phyloP scores from a whole-genome alignment of 2,113 vertebrate genomes.

The Pseudorectes ferrugineus region DNA sequence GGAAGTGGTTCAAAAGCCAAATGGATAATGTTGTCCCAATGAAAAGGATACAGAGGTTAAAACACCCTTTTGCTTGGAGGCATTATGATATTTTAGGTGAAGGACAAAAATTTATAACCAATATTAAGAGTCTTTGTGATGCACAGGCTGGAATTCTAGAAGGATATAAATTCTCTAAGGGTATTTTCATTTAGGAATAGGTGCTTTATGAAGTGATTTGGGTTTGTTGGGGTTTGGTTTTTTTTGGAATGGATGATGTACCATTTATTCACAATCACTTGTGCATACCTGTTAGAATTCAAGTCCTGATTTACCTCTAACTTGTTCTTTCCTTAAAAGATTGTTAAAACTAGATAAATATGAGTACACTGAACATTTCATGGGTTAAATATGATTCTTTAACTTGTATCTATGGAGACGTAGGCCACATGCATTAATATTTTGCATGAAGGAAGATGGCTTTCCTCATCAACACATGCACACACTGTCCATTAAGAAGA shows the following conservation, averaged over 20 bases:
- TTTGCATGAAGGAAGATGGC: constrained; percentile 27
- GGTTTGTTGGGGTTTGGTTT: background rate
- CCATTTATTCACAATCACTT: background rate
- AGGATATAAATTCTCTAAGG: background rate
- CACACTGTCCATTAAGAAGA: constrained; percentile 42
- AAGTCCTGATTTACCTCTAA: background rate
- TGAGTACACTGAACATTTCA: background rate
- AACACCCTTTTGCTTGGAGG: background rate
- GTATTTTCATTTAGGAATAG: background rate
- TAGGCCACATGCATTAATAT: constrained; percentile 32
- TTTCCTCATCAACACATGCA: constrained; percentile 41
- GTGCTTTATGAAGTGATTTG: background rate
- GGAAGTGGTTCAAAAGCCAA: background rate
- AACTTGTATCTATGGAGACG: constrained; percentile 35
- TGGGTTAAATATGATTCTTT: constrained; percentile 26
- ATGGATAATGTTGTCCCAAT: background rate
- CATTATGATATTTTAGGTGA: background rate
- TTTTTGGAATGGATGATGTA: background rate
- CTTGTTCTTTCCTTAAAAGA: background rate
- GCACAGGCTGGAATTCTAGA: background rate
- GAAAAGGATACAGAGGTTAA: background rate
- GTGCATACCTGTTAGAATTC: background rate
- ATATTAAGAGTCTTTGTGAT: background rate
- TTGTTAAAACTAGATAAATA: background rate
- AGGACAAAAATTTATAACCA: background rate